phyloP scores from a whole-genome alignment of 1,140 invertebrate genomes.

The Drosophila aff. region DNA sequence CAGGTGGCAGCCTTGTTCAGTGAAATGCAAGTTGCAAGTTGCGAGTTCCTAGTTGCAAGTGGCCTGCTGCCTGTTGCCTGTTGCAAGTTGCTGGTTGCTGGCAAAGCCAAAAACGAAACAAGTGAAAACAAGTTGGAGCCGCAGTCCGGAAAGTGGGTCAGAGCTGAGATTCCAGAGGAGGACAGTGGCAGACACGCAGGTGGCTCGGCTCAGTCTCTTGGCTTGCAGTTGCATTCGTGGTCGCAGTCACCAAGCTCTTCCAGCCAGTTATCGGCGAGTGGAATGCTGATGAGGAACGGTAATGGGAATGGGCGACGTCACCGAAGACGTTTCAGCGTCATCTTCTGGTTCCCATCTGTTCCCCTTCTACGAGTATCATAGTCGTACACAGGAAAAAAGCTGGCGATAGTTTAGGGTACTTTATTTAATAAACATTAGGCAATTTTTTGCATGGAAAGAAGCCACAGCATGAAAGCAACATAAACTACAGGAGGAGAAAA shows the following conservation, averaged over 20 bases:
- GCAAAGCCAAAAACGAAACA: slow-evolving; percentile 74
- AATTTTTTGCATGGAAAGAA: not conserved
- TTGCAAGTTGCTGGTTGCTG: slow-evolving; percentile 30
- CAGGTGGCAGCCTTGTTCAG: slow-evolving; percentile 53
- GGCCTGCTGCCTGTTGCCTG: slow-evolving; percentile 14
- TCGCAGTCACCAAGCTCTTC: slow-evolving; percentile 28
- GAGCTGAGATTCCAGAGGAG: slow-evolving; percentile 59
- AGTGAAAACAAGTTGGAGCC: slow-evolving; percentile 81
- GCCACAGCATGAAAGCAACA: too few species aligned
- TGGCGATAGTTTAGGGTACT: not conserved
- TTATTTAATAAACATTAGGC: not conserved
- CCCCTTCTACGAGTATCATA: slow-evolving; percentile 13
- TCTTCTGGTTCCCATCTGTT: slow-evolving; percentile 37
- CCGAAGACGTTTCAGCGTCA: slow-evolving; percentile 42
- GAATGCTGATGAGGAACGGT: slow-evolving; percentile 47
- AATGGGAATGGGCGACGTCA: slow-evolving; percentile 41
- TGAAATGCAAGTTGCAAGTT: slow-evolving; percentile 43
- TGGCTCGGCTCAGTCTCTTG: slow-evolving; percentile 54
- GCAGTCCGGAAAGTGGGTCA: slow-evolving; percentile 75
- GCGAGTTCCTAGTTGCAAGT: slow-evolving; percentile 32
- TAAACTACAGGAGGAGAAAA: too few species aligned
- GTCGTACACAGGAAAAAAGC: not conserved
- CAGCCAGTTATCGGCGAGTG: slow-evolving; percentile 57
- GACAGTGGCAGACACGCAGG: slow-evolving; percentile 67
- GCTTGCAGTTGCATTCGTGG: slow-evolving; percentile 22